Base-by-base conservation (phyloP, 2,888 invertebrate species). In the Eupithecia subumbrata region DNA sequence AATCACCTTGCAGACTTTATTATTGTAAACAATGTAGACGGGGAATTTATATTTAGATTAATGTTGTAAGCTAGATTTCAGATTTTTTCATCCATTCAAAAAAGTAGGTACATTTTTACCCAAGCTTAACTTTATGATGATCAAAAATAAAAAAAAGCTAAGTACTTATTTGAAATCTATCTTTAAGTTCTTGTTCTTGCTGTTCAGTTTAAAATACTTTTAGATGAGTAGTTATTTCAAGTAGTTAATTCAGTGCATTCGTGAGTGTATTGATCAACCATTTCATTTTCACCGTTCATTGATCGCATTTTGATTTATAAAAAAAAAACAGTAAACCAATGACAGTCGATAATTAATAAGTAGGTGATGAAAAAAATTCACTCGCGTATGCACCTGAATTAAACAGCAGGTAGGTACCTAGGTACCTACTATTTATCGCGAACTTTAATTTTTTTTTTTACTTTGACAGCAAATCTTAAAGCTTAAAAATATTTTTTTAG, bases 31-130 rank as follows among this genome's bases (percentile, higher is more conserved):
- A 70, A 63, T 72, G 69, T 71, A 18, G 70, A 30, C 67, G 45
- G 70, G n/a, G 73, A 68, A 72, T 77, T 76, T 76, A 69, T 76
- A 71, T 77, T 69, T 74, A 69, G 73, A 73, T 71, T 75, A n/a
- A 74, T 74, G 64, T 63, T 60, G 12, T 52, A 52, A 14, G 60
- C 25, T 25, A 60, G 12, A 60, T 25, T 25, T 25, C 14, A 22
- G 25, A 25, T 60, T 60, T 9, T 5, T 5, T 25, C 25, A 25
- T 14, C 14, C 8, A 1, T 37, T 52, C 8, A 37, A 16, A 37
- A 56, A 37, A 25, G 5, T 63, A 12, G 18, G 22, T 22, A 14
- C 3, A 43, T 11, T 56, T 56, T 56, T 56, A 56, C n/a, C 11
- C 11, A 22, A 56, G 22, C 52, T n/a, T n/a, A n/a, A 8, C n/a